Base-by-base conservation (phyloP, 2,888 invertebrate species). In the Dendrolimus houi region DNA sequence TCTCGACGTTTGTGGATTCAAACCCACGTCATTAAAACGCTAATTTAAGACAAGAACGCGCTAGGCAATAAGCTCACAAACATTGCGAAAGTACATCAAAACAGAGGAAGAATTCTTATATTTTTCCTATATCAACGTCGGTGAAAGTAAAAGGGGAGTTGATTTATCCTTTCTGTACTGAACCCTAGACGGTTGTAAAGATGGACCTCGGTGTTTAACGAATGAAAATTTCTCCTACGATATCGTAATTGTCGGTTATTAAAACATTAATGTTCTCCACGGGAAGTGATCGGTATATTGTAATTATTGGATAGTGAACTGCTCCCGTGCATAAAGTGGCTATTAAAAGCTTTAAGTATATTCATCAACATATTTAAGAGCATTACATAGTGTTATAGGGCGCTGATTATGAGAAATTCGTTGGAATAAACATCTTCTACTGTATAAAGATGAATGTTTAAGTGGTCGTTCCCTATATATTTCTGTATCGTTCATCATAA, bases 161-260 rank as follows among this genome's bases (percentile, higher is more conserved):
- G 3, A 10, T 10, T 9, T 12, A 47, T 12, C 47, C 47, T 47
- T 47, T 47, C 47, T 2, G 2, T 12, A 9, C 9, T 47, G 47
- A 47, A 9, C 47, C 47, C 47, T 47, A 47, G 12, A 47, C 1
- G 47, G 12, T 47, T 2, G 47, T 12, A 12, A 47, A 47, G 47
- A 47, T 12, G 47, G 47, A 47, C 47, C 47, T 12, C 9, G 12
- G 47, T 47, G 55, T 57, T 59, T 69, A 69, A 73, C 66, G 70
- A 71, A 70, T 62, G 68, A 73, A 70, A 71, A 47, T 47, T 47
- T 66, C 62, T 64, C 61, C 62, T 67, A 66, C 56, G 64, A 56
- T 61, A 61, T 60, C 64, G 63, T 71, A 67, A 69, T 64, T 64
- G 65, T 60, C n/a, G 59, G 57, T 58, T 66, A 72, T 70, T 67